phyloP scores from a whole-genome alignment of 2,888 invertebrate genomes.

The Eilema caniola region DNA sequence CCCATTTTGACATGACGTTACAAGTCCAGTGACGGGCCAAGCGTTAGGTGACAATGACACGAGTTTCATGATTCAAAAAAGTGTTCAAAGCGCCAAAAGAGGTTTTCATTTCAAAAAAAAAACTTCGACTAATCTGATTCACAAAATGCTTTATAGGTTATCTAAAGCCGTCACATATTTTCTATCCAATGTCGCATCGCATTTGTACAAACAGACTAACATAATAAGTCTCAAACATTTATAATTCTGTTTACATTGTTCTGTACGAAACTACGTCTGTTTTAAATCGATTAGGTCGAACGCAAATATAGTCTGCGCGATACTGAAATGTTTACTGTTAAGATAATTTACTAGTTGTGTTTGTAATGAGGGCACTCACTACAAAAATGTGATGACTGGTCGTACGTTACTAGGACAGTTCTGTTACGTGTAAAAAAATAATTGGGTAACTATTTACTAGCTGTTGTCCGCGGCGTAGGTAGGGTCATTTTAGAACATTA shows the following conservation, averaged over 20 bases:
- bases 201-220: conserved; percentile 48
- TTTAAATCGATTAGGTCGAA: conserved; percentile 51
- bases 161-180: conserved; percentile 20
- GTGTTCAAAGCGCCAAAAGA: too few species aligned
- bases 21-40: too few species aligned
- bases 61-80: too few species aligned
- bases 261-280: conserved; percentile 45
- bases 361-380: conserved; percentile 5
- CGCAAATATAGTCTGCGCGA: conserved; percentile 28
- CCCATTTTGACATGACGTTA: too few species aligned
- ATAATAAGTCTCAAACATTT: conserved; percentile 41
- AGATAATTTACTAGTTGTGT: conserved; percentile 13
- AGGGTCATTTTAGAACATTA: too few species aligned
- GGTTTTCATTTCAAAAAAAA: not conserved
- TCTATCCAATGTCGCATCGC: conserved; percentile 40
- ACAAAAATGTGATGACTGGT: not conserved
- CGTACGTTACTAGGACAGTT: too few species aligned
- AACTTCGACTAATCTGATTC: conserved; percentile 2
- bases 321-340: conserved; percentile 15
- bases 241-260: conserved; percentile 51
- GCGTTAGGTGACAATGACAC: too few species aligned
- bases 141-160: conserved; percentile 28
- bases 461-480: too few species aligned
- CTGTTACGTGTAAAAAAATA: too few species aligned
- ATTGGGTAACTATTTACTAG: too few species aligned